Evolutionary conservation across 1,140 invertebrate species (phyloP), one percentile per base, ranked within the genome.

Genomic region (Cyclina sinensis): DNA sequence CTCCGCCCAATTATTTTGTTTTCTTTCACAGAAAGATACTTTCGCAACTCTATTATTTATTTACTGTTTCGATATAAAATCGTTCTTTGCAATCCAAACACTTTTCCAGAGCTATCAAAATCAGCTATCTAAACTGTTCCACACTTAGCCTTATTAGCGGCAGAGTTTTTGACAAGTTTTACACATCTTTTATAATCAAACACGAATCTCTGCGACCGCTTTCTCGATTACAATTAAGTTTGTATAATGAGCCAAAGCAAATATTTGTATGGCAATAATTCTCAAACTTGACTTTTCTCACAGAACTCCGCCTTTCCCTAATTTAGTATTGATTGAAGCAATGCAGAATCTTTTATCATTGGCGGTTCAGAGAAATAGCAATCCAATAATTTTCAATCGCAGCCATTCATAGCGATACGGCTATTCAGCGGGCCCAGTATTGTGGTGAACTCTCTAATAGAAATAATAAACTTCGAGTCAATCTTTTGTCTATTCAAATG

Each of bases 231-330:
- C 46, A 87, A 78, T 70, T 87, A 80, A 80, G 85, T 87, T 87
- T 79, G 70, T 80, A 59, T 80, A 87, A 80, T 46, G 59, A 51
- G 39, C 11, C 14, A 37, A 79, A 59, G 54, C 85, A 79, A 87
- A 87, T 87, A 87, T 87, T 87, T 80, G 76, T 43, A 70, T 14
- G 57, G 24, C 46, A 80, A 87, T 80, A 65, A 80, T 86, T 35
- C 74, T 43, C 12, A 21, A 43, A 79, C 4, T 70, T 87, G 74
- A 68, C 59, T 79, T 62, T 74, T 46, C 24, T 39, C 7, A 16
- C 24, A 12, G 5, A 70, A 43, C 85, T 14, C 32, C 85, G 85
- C 85, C 85, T 39, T 32, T 35, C 18, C 39, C 54, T 87, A 87
- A 87, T 79, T 79, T 87, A 39, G 24, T 80, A 78, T 78, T 80